A percentile compares a stretch with the other conserved stretches of the same genome.
Evolutionary conservation across 2,113 vertebrate genomes (phyloP).

Genomic region (Lepisosteus oculatus): DNA sequence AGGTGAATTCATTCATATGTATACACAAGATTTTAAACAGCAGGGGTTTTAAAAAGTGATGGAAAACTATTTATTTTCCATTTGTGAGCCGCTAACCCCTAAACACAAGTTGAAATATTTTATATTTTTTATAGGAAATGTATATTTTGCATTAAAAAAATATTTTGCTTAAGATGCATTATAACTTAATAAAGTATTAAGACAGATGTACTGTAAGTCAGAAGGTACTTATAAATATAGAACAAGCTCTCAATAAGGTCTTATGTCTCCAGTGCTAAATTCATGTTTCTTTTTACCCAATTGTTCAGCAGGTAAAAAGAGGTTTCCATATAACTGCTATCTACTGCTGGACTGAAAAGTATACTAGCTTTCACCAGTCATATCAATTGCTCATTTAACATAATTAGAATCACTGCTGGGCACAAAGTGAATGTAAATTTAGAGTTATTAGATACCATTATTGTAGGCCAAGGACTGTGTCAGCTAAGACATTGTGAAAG

Average conservation of each 20-base stretch:
- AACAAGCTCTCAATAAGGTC: too few relatives aligned
- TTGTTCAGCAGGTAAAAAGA: slow-evolving; percentile 3
- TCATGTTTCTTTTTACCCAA: background rate
- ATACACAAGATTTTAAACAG: background rate
- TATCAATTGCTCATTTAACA: slow-evolving; percentile 59
- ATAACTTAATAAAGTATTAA: too few relatives aligned
- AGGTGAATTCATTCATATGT: background rate
- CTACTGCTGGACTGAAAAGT: background rate
- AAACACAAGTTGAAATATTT: too few relatives aligned
- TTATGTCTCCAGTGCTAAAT: too few relatives aligned
- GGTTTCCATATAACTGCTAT: slow-evolving; percentile 21
- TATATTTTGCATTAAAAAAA: too few relatives aligned
- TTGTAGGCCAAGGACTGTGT: slow-evolving; percentile 37
- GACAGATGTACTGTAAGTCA: too few relatives aligned
- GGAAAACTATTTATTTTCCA: too few relatives aligned
- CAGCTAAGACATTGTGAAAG: too few relatives aligned
- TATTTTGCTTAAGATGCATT: too few relatives aligned
- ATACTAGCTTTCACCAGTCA: slow-evolving; percentile 34
- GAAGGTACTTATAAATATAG: too few relatives aligned
- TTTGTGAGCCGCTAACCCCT: too few relatives aligned
- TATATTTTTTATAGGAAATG: too few relatives aligned
- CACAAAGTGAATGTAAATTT: slow-evolving; percentile 35
- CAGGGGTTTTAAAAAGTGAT: background rate
- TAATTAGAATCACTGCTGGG: slow-evolving; percentile 66
- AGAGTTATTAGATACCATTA: slow-evolving; percentile 45